Percentiles rank a stretch among this genome's conserved stretches.
phyloP scores from a whole-genome alignment of 2,797 vertebrate genomes.

The Platalea minor region DNA sequence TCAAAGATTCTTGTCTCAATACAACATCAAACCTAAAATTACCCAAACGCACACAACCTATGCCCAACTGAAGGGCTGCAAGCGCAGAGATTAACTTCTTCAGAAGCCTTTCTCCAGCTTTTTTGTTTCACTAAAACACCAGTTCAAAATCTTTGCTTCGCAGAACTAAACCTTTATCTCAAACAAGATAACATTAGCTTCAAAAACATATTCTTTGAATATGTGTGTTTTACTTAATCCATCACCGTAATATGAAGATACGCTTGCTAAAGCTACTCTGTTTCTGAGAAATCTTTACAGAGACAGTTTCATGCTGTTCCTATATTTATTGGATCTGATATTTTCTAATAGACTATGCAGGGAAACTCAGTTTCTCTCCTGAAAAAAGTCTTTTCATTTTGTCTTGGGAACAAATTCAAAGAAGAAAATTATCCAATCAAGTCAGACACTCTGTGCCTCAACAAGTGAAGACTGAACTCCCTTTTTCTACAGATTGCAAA shows the following conservation, averaged over 20 bases:
- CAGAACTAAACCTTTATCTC: constrained; percentile 40
- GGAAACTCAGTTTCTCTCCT: constrained; percentile 11
- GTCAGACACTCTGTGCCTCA: background rate
- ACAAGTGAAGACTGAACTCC: background rate
- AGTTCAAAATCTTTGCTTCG: constrained; percentile 28
- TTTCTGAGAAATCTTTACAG: constrained; percentile 58
- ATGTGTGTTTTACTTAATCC: constrained; percentile 12
- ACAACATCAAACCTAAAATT: background rate
- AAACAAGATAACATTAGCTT: constrained; percentile 18
- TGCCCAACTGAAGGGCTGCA: background rate
- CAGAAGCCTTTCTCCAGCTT: background rate
- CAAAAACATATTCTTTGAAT: constrained; percentile 34
- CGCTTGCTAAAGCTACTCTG: constrained; percentile 46
- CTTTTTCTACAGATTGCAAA: background rate
- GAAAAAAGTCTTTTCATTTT: constrained; percentile 6
- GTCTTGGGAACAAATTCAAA: constrained; percentile 13
- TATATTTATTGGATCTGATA: constrained; percentile 10
- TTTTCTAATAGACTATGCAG: background rate
- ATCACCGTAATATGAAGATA: constrained; percentile 43
- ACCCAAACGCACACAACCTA: background rate
- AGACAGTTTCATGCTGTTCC: constrained; percentile 12
- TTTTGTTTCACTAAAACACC: background rate
- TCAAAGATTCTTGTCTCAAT: background rate
- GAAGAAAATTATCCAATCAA: background rate
- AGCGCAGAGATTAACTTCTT: constrained; percentile 2